A percentile compares a stretch with the other conserved stretches of the same genome.
These are phyloP conservation scores for Apolygus lucorum DNA, from an alignment of 1,140 invertebrate genomes.

Conservation along the genomic window DNA sequence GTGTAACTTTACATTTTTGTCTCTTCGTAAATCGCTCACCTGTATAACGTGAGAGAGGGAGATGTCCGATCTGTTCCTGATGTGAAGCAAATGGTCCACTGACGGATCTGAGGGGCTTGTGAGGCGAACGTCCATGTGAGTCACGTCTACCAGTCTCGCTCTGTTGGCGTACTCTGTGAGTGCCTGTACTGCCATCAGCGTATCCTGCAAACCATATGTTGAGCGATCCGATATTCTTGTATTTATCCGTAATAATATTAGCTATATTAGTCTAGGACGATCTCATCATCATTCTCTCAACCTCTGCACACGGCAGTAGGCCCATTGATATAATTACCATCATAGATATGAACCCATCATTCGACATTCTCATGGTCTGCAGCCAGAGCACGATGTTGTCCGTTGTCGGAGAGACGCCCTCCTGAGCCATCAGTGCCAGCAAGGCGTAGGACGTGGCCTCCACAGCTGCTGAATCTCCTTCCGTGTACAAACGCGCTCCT, in stretches of 20 bases:
- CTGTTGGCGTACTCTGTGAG: conserved; percentile 49
- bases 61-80: conserved; percentile 33
- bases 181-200: conserved; percentile 50
- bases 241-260: too few relatives aligned
- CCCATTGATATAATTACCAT: conserved; percentile 44
- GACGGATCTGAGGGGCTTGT: conserved; percentile 40
- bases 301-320: too few relatives aligned
- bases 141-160: conserved; percentile 49
- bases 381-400: conserved; percentile 51
- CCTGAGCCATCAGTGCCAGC: conserved; percentile 43
- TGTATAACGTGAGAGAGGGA: conserved; percentile 15
- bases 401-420: conserved; percentile 40
- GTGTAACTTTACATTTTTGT: too few relatives aligned
- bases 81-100: conserved; percentile 32
- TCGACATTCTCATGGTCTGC: conserved; percentile 47
- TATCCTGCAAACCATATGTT: conserved; percentile 47
- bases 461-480: conserved; percentile 43
- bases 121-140: conserved; percentile 44
- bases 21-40: too few relatives aligned
- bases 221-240: too few relatives aligned
- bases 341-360: conserved; percentile 49
- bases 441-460: conserved; percentile 53
- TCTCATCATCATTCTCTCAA: too few relatives aligned
- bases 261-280: too few relatives aligned
- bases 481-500: conserved; percentile 40